These are phyloP conservation scores for Grallaria varia DNA, from an alignment of 2,113 vertebrate genomes.

Conservation along the genomic window DNA sequence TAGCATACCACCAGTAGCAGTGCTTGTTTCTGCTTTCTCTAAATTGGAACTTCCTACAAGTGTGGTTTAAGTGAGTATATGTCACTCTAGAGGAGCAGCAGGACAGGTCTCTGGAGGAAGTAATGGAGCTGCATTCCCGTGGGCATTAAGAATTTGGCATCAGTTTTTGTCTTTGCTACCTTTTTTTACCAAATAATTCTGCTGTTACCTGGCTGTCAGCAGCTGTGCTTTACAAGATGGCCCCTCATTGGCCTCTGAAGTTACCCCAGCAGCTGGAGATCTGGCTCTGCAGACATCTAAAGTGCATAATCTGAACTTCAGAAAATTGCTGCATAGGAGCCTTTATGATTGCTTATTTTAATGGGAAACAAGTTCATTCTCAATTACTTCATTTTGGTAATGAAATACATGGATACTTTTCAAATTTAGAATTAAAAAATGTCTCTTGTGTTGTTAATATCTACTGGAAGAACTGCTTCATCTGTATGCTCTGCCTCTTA, in stretches of 20 bases:
- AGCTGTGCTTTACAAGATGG: background rate
- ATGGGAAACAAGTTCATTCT: conserved; percentile 6
- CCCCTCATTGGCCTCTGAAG: background rate
- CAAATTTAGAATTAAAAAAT: conserved; percentile 7
- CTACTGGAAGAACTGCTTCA: conserved; percentile 45
- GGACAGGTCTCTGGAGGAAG: background rate
- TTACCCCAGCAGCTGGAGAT: background rate
- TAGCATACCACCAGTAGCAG: background rate
- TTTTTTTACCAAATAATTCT: background rate
- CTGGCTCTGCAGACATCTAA: background rate
- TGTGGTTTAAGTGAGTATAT: background rate
- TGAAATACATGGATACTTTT: background rate
- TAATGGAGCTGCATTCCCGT: background rate
- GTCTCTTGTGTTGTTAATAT: background rate
- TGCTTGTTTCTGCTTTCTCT: background rate
- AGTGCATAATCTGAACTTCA: background rate
- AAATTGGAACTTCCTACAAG: background rate
- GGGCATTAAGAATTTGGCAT: background rate
- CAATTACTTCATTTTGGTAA: background rate
- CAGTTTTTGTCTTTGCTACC: background rate
- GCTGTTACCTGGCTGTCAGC: background rate
- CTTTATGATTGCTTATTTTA: background rate
- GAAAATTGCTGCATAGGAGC: background rate
- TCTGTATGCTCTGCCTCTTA: background rate
- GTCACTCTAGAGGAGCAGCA: background rate